Percentiles rank a stretch among this genome's conserved stretches.
phyloP scores from a whole-genome alignment of 30 jellyfish, hydroid and myxozoan genomes.

The Kudoa iwatai region DNA sequence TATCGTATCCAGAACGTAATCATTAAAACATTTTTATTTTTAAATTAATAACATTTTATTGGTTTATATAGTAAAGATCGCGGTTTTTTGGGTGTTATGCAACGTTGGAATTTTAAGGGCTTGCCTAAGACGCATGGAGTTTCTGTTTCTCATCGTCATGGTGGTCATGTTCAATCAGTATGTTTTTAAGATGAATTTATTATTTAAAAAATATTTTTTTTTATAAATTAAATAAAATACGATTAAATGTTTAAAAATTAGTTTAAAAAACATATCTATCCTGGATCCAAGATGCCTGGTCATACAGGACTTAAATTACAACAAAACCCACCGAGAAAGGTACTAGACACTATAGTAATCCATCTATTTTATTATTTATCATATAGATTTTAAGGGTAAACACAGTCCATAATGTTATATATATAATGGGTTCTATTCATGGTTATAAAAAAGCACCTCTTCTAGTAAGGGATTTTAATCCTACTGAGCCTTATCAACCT shows the following conservation, averaged over 20 bases:
- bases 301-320: conserved; percentile 37
- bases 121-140: conserved; percentile 75
- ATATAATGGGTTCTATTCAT: conserved; percentile 32
- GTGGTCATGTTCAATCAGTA: conserved; percentile 73
- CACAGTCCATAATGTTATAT: conserved; percentile 27
- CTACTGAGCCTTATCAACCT: conserved; percentile 12
- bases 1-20: too few species aligned
- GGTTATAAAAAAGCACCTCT: conserved; percentile 39
- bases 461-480: conserved; percentile 1
- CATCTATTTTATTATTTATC: background rate
- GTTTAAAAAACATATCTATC: conserved; percentile 9
- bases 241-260: background rate
- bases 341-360: background rate
- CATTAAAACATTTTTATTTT: too few species aligned
- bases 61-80: too few species aligned
- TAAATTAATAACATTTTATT: too few species aligned
- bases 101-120: conserved; percentile 92
- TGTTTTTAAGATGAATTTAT: background rate
- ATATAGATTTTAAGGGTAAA: conserved; percentile 38
- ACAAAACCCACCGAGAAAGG: conserved; percentile 15
- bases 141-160: conserved; percentile 60
- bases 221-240: too few species aligned
- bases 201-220: background rate
- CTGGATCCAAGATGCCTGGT: conserved; percentile 91
- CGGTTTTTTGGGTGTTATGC: conserved; percentile 86